Evolutionary conservation across 2,888 invertebrate genomes (phyloP).

Genomic region (Lasioglossum zephyrum): DNA sequence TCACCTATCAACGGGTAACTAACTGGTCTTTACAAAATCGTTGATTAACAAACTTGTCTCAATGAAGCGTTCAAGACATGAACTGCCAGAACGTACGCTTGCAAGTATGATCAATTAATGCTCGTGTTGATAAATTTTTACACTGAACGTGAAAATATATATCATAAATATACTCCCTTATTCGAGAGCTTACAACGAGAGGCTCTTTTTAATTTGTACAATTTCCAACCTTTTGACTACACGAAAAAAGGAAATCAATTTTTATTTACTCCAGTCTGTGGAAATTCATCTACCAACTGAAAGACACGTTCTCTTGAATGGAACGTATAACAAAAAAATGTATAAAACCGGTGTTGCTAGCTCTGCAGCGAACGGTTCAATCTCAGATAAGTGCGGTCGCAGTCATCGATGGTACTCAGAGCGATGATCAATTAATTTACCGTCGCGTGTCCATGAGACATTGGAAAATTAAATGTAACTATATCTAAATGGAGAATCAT

Average conservation of each 20-base stretch:
- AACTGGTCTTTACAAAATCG: not conserved
- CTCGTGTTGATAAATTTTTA: not conserved
- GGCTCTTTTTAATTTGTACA: not conserved
- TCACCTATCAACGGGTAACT: not conserved
- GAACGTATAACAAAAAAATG: not conserved
- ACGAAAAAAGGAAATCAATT: not conserved
- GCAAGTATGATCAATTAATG: not conserved
- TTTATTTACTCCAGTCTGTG: not conserved
- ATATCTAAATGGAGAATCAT: conserved; percentile 66
- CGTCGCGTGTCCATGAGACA: conserved; percentile 48
- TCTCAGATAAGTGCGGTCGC: not conserved
- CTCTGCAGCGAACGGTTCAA: not conserved
- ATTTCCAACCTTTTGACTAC: too few relatives aligned
- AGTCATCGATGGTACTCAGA: conserved; percentile 33
- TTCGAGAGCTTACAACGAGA: not conserved
- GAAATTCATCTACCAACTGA: not conserved
- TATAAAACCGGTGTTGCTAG: not conserved
- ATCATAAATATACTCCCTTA: too few relatives aligned
- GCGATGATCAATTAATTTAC: conserved; percentile 58
- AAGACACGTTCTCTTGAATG: not conserved
- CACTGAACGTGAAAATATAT: not conserved
- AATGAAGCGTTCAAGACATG: not conserved
- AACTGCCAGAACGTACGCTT: not conserved
- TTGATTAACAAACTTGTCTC: not conserved
- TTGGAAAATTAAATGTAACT: conserved; percentile 61